Evolutionary conservation across 2,113 vertebrate species (phyloP), one percentile per base, ranked within the genome.

Genomic region (Apodemus sylvaticus): DNA sequence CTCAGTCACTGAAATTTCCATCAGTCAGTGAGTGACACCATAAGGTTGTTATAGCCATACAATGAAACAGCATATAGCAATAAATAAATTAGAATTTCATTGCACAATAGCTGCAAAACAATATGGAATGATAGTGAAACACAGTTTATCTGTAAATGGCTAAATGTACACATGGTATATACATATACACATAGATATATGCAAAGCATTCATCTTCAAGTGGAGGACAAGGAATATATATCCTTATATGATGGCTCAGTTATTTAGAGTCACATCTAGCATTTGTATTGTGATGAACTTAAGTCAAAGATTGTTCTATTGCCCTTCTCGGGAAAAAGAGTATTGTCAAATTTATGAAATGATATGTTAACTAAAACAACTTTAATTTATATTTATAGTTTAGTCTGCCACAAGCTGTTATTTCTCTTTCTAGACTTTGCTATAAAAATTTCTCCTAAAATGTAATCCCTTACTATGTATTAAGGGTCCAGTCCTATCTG

Each of bases 331-430:
- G 70, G 45, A 76, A 51, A 1, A 89, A 86, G 34, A 87, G 48
- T 82, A 82, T 53, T 90, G 42, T 74, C 66, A 95, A 91, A 51
- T 70, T 73, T 86, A 9, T 82, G 91, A 95, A 74, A 81, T 74
- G 74, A 93, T 3, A 55, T 62, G 89, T 91, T 86, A 93, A 76
- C 58, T 94, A 73, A 45, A 83, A 90, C 4, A 89, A 1, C 60
- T 87, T 95, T 88, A 55, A 88, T 91, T 97, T 45, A 89, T 83
- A 71, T 86, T 97, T 62, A 16, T 89, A 55, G 55, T 42, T 94
- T 85, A 36, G 62, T 79, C 45, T 90, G 14, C 87, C 89, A 71
- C 6, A 83, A 86, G 39, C 5, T 60, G 77, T 81, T 83, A 64
- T 22, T 87, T 92, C 53, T 78, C 9, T n/a, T 42, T 89, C 60